These are phyloP conservation scores for Rhadina sibilatrix DNA, from an alignment of 2,113 vertebrate genomes.

Conservation along the genomic window DNA sequence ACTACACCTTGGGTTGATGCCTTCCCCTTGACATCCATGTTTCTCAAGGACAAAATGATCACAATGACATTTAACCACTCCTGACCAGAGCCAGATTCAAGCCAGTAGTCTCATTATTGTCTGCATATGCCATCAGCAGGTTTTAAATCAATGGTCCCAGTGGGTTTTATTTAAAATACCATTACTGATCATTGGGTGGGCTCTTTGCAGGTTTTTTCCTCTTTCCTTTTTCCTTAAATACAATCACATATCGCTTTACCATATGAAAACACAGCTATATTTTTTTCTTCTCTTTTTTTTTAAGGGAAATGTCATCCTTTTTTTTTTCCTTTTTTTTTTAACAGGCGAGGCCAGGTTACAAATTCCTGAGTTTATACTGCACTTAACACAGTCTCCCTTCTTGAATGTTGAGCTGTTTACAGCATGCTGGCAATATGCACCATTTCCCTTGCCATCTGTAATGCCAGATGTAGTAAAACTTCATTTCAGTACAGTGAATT, in stretches of 20 bases:
- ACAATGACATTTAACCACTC: neutral
- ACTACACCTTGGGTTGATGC: neutral
- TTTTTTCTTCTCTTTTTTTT: neutral
- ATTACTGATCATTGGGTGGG: neutral
- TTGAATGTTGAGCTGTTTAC: conserved; percentile 43
- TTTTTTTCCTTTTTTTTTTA: neutral
- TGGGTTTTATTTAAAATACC: neutral
- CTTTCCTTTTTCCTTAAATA: neutral
- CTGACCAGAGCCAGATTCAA: neutral
- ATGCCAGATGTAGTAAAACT: conserved; percentile 53
- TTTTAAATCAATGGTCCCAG: neutral
- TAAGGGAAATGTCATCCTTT: conserved; percentile 9
- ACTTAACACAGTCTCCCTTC: conserved; percentile 50
- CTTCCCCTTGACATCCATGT: neutral
- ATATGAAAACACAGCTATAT: neutral
- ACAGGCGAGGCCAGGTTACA: conserved; percentile 5
- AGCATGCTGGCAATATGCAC: conserved; percentile 47
- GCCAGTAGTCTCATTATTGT: neutral
- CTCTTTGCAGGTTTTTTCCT: fast-evolving
- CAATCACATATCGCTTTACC: neutral
- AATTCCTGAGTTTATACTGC: conserved; percentile 70
- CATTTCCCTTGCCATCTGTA: conserved; percentile 58
- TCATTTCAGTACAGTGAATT: conserved; percentile 55
- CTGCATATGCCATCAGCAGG: neutral
- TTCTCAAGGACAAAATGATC: neutral